phyloP scores from a whole-genome alignment of 2,797 vertebrate genomes.

The Podargus strigoides region DNA sequence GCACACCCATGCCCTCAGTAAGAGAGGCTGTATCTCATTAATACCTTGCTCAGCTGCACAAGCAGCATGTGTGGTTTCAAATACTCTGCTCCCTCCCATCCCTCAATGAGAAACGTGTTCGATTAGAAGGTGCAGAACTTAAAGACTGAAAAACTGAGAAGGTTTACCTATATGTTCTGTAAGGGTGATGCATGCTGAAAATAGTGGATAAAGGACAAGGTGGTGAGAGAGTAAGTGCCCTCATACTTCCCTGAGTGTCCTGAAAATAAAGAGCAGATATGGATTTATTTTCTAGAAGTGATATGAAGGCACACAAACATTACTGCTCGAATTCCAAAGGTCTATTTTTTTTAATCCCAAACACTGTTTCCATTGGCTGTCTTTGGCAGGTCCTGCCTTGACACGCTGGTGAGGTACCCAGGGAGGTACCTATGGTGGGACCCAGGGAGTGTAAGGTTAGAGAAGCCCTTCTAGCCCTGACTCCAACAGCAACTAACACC shows the following conservation, averaged over 20 bases:
- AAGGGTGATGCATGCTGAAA: background rate
- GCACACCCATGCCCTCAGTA: background rate
- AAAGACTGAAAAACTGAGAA: background rate
- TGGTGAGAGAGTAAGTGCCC: background rate
- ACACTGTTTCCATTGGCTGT: background rate
- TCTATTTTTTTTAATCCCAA: background rate
- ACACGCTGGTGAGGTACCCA: background rate
- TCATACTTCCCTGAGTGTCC: background rate
- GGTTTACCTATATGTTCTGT: background rate
- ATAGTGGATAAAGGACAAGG: background rate
- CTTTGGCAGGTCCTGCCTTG: too few relatives aligned
- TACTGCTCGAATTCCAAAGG: background rate
- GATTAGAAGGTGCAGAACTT: background rate
- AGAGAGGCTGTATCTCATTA: background rate
- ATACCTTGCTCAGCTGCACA: background rate
- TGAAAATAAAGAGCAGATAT: background rate
- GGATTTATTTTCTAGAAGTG: background rate
- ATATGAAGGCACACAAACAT: background rate
- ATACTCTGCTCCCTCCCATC: background rate
- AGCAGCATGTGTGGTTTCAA: background rate
- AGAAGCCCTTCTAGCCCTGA: background rate
- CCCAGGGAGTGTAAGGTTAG: too few relatives aligned
- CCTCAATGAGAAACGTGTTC: background rate
- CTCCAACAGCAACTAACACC: background rate
- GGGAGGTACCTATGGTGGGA: background rate